These are phyloP conservation scores for Bombylius discolor DNA, from an alignment of 2,888 invertebrate species.

Conservation along the genomic window DNA sequence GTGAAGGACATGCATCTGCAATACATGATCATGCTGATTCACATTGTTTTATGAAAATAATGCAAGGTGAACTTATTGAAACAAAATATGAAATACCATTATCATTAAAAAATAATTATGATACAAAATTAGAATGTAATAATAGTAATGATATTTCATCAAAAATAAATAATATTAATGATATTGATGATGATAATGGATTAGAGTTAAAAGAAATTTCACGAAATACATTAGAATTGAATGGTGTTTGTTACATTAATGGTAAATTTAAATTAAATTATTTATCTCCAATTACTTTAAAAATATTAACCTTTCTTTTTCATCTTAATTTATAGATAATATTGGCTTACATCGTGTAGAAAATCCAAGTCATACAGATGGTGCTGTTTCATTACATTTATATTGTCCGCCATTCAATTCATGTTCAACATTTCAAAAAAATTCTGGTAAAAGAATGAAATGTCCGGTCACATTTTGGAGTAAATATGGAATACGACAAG, in stretches of 20 bases:
- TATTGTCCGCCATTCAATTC: slow-evolving; percentile 87
- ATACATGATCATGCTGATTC: slow-evolving; percentile 95
- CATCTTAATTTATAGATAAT: slow-evolving; percentile 51
- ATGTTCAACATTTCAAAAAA: slow-evolving; percentile 84
- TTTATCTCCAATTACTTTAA: not conserved
- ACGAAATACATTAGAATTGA: slow-evolving; percentile 48
- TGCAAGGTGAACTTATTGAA: slow-evolving; percentile 73
- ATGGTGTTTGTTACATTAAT: slow-evolving; percentile 90
- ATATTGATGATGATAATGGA: slow-evolving; percentile 29
- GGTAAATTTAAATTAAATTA: slow-evolving; percentile 42
- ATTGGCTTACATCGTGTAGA: slow-evolving; percentile 92
- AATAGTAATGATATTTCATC: slow-evolving; percentile 16
- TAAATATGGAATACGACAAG: slow-evolving; percentile 56
- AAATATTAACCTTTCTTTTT: not conserved
- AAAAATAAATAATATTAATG: slow-evolving; percentile 7
- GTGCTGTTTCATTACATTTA: slow-evolving; percentile 84
- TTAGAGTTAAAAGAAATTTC: slow-evolving; percentile 52
- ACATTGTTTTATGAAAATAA: slow-evolving; percentile 94
- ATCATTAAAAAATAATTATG: not conserved
- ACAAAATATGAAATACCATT: slow-evolving; percentile 41
- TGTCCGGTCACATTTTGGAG: slow-evolving; percentile 85
- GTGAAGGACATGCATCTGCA: slow-evolving; percentile 84
- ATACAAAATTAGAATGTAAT: slow-evolving; percentile 4
- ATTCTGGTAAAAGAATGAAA: slow-evolving; percentile 62
- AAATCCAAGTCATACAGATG: slow-evolving; percentile 79